A percentile compares a stretch with the other conserved stretches of the same genome.
phyloP scores from a whole-genome alignment of 2,888 invertebrate species.

The Prostheceraeus crozeri region DNA sequence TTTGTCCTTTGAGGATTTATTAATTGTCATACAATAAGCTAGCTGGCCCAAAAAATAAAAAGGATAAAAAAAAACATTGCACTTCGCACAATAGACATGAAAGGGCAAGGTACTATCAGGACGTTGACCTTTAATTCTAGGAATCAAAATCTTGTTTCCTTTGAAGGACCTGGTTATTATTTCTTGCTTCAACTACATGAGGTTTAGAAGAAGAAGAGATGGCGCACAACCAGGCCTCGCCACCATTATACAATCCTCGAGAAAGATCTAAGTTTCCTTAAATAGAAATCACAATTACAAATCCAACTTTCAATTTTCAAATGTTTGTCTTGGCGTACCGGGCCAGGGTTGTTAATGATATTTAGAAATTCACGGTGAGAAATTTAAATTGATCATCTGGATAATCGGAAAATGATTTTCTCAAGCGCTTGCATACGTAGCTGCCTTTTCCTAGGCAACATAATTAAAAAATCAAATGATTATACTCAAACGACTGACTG shows the following conservation, averaged over 20 bases:
- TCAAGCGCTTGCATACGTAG: too few relatives aligned
- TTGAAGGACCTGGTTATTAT: conserved; percentile 34
- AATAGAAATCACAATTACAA: conserved; percentile 39
- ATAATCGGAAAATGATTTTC: too few relatives aligned
- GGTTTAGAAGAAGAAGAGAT: conserved; percentile 11
- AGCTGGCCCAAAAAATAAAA: conserved; percentile 36
- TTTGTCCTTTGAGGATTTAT: conserved; percentile 40
- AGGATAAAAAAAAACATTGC: too few relatives aligned
- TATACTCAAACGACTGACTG: too few relatives aligned
- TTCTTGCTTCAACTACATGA: conserved; percentile 31
- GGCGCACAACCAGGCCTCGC: conserved; percentile 37
- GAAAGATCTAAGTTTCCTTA: conserved; percentile 39
- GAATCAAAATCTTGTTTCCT: conserved; percentile 35
- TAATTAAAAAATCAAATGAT: too few relatives aligned
- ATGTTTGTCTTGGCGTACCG: conserved; percentile 40
- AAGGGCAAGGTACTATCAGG: conserved; percentile 29
- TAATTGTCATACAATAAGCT: conserved; percentile 37
- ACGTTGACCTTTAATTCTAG: conserved; percentile 11
- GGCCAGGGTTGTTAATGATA: conserved; percentile 38
- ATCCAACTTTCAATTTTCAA: conserved; percentile 36
- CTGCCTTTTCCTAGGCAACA: too few relatives aligned
- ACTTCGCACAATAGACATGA: conserved; percentile 35
- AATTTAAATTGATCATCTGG: too few relatives aligned
- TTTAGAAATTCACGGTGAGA: conserved; percentile 41
- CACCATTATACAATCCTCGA: conserved; percentile 41